Conservation (phyloP, 2,888 invertebrate species). For the Melipona beecheii region DNA sequence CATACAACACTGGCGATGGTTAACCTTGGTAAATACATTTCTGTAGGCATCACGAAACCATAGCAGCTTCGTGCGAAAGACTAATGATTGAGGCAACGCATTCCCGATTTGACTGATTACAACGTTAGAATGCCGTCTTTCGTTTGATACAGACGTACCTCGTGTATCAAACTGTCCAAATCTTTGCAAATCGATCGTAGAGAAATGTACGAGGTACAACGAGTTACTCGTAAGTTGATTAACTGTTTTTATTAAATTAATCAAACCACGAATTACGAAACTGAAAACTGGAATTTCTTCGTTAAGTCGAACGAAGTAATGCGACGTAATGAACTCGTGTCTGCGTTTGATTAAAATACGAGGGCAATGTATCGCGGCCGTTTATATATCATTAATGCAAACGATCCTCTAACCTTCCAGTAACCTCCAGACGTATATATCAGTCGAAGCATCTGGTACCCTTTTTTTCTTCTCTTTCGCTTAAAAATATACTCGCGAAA, state of each 20-base stretch:
- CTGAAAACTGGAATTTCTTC: neutral
- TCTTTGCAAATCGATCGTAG: neutral
- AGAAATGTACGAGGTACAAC: neutral
- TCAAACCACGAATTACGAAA: neutral
- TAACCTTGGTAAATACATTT: slow-evolving; percentile 75
- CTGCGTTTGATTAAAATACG: slow-evolving; percentile 44
- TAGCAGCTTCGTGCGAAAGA: slow-evolving; percentile 57
- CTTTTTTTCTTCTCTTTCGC: neutral
- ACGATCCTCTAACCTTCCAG: slow-evolving; percentile 53
- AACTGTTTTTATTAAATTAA: neutral
- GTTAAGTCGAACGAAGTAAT: neutral
- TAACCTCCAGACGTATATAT: slow-evolving; percentile 59
- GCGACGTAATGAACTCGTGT: neutral
- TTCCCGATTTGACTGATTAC: slow-evolving; percentile 11
- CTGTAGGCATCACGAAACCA: slow-evolving; percentile 47
- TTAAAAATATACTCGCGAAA: slow-evolving; percentile 16
- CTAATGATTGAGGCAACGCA: slow-evolving; percentile 58
- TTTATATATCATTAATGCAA: slow-evolving; percentile 7
- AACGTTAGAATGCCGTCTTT: neutral
- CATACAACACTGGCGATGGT: slow-evolving; percentile 57
- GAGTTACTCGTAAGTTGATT: neutral
- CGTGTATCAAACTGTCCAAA: neutral
- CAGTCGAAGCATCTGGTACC: neutral
- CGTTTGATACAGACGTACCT: neutral
- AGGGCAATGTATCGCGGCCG: slow-evolving; percentile 17